phyloP scores from a whole-genome alignment of 1,140 invertebrate species.

The Caerostris darwini region DNA sequence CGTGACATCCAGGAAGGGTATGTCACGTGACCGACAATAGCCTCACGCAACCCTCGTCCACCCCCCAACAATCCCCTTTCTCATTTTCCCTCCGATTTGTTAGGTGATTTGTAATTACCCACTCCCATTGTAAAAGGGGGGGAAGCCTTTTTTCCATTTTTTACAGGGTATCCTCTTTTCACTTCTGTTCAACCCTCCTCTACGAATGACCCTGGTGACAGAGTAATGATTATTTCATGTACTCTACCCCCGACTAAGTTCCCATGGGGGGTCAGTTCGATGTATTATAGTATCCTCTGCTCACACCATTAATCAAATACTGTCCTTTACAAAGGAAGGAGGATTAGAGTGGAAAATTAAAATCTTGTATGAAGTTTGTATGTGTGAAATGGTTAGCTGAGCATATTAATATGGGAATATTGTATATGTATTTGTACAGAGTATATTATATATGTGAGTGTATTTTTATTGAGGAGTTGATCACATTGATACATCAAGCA shows the following conservation, averaged over 20 bases:
- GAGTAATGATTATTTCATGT: not conserved
- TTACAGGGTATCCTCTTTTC: not conserved
- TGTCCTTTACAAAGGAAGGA: not conserved
- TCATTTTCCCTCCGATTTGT: constrained; percentile 1
- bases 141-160: not conserved
- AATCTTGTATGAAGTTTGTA: not conserved
- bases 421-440: too few species aligned
- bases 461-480: too few species aligned
- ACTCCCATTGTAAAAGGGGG: not conserved
- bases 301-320: not conserved
- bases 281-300: not conserved
- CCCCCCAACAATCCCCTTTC: not conserved
- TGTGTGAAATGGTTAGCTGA: too few species aligned
- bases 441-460: too few species aligned
- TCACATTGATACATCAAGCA: too few species aligned
- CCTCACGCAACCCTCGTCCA: not conserved
- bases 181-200: not conserved
- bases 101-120: constrained; percentile 22
- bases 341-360: not conserved
- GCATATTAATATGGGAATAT: too few species aligned
- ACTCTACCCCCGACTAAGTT: not conserved
- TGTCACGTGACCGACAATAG: not conserved
- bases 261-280: not conserved
- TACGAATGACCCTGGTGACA: not conserved
- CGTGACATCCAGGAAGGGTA: not conserved